Evolutionary conservation across 2,888 invertebrate genomes (phyloP), one percentile per base, ranked within the genome.

Genomic region (Dromius quadrimaculatus): DNA sequence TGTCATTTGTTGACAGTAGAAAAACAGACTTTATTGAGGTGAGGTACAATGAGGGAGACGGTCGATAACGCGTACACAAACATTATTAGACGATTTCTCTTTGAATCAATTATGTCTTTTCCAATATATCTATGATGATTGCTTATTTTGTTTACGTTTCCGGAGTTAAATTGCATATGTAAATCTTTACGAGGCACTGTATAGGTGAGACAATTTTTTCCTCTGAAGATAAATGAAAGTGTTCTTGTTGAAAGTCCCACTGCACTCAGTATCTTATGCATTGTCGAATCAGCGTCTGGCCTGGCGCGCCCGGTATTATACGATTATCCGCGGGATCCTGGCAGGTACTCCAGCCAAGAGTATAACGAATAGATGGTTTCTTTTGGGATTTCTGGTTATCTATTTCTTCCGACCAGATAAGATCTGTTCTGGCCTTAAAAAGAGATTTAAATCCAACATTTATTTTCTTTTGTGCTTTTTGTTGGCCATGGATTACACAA

Each of bases 371-470:
- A 68, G 68, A 22, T 68, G 59, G 68, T 45, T 68, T 45, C 68
- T 68, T 68, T 23, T 59, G 68, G 68, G 68, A 68, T 68, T 66
- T 59, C 68, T 68, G 68, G 68, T 68, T 68, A 68, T 68, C 68
- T 68, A 68, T 68, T 68, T 68, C 68, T 32, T 45, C 32, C 59
- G 68, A 59, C 68, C 41, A 68, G 68, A 68, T 68, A 59, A 68
- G 57, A 68, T 68, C 68, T 68, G 43, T 43, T 19, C 59, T 19
- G 68, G 68, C 68, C 43, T 68, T 68, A 68, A 59, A 68, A 68
- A 68, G 68, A 68, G 68, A 68, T 68, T 68, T 68, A 68, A 68
- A 59, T 59, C 68, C 59, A n/a, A 59, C 59, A 59, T 68, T 68
- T 68, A 59, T 68, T 68, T 68, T 68, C 43, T 59, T 68, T 59